Conservation (phyloP, 30 jellyfish, hydroid and myxozoan genomes). For the Phacellophora camtschatica region DNA sequence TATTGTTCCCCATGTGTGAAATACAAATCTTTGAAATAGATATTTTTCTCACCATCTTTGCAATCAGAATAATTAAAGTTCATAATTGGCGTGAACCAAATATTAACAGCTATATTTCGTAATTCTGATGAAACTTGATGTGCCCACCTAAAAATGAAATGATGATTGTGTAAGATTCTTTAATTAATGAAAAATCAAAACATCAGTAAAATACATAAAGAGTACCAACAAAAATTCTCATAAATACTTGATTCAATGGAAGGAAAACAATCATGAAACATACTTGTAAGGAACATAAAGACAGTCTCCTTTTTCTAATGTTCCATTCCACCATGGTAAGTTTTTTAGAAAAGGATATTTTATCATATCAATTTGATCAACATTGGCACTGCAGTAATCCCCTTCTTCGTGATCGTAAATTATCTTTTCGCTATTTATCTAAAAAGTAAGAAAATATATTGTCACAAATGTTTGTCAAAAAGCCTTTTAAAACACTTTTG, state of each 20-base stretch:
- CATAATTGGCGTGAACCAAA: conserved; percentile 67
- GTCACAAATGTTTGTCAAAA: no score
- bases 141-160: conserved; percentile 83
- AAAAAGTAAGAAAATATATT: no score
- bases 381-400: conserved; percentile 66
- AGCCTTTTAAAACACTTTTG: no score
- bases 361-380: conserved; percentile 54
- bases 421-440: conserved; percentile 39
- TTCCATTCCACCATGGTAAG: conserved; percentile 49
- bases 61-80: conserved; percentile 6
- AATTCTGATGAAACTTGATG: conserved; percentile 59
- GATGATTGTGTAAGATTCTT: no score
- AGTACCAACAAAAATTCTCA: no score
- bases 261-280: background rate
- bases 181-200: no score
- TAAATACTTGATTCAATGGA: no score
- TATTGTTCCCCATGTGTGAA: conserved; percentile 56
- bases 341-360: conserved; percentile 39
- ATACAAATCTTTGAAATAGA: background rate
- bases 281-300: conserved; percentile 61
- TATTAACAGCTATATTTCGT: conserved; percentile 59
- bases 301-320: conserved; percentile 63
- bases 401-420: conserved; percentile 66
- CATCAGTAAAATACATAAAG: no score
- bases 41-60: background rate